Conservation (phyloP, 2,113 vertebrate genomes). For the human region GRCh38 chr20:52251501-52252000, state of each 20-base stretch:
- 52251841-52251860: background rate
- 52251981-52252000: accelerated
- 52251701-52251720: background rate
- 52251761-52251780: background rate
- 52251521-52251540: background rate
- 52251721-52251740: background rate
- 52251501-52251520: background rate
- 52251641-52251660: background rate
- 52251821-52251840: background rate
- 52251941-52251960: background rate
- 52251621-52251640: background rate
- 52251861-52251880: background rate
- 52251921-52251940: accelerated
- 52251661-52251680: background rate
- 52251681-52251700: background rate
- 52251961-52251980: background rate
- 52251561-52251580: background rate
- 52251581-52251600: background rate
- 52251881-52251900: background rate
- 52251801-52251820: background rate
- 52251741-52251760: background rate
- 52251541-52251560: background rate
- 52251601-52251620: background rate
- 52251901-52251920: background rate
- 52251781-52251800: background rate